Percentiles rank a stretch among this genome's conserved stretches.
Evolutionary conservation across 2,797 vertebrate genomes (phyloP).

Genomic region (Sardinella longiceps): DNA sequence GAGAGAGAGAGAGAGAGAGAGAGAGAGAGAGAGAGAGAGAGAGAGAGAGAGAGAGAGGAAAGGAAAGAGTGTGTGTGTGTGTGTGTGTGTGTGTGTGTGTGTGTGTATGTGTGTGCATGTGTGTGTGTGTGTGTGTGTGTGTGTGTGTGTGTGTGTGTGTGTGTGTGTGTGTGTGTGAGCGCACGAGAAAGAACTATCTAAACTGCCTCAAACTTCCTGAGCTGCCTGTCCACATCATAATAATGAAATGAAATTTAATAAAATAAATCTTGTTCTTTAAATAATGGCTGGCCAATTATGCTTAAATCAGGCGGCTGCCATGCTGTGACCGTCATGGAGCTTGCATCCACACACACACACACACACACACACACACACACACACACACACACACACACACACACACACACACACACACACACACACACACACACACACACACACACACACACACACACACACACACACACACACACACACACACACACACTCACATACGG

Average conservation of each 20-base stretch:
- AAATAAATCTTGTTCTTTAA: background rate
- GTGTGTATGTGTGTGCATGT: too few relatives aligned
- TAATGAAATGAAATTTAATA: background rate
- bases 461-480: too few relatives aligned
- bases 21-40: background rate
- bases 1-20: background rate
- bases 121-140: too few relatives aligned
- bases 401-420: background rate
- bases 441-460: background rate
- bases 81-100: too few relatives aligned
- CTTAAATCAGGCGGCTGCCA: background rate
- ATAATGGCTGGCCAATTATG: background rate
- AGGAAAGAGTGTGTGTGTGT: too few relatives aligned
- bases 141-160: too few relatives aligned
- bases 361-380: too few relatives aligned
- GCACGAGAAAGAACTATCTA: background rate
- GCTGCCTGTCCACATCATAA: background rate
- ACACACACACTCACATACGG: background rate
- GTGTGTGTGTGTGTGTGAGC: too few relatives aligned
- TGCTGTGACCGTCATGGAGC: background rate
- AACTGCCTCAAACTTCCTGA: background rate
- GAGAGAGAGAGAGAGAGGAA: background rate
- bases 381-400: too few relatives aligned
- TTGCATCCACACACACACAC: background rate
- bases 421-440: too few relatives aligned